phyloP scores from a whole-genome alignment of 1,140 invertebrate species.

The Hylaeus volcanicus region DNA sequence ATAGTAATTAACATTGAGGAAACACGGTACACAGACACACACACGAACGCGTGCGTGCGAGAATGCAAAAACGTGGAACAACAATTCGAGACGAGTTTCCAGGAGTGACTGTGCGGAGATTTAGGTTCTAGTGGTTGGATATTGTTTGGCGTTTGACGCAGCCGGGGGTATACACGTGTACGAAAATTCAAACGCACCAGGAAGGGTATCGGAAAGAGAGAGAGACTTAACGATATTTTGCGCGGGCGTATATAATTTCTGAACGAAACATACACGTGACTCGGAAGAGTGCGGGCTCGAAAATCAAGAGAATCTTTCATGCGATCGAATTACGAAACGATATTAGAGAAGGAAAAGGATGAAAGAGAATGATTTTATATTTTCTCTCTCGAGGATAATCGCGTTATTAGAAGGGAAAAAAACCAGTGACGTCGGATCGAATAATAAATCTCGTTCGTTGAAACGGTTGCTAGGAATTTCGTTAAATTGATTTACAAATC shows the following conservation, averaged over 20 bases:
- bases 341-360: neutral
- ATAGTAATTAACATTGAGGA: slow-evolving; percentile 44
- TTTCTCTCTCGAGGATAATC: slow-evolving; percentile 41
- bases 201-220: neutral
- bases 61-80: slow-evolving; percentile 17
- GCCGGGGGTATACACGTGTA: slow-evolving; percentile 17
- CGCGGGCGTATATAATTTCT: slow-evolving; percentile 52
- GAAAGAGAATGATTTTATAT: slow-evolving; percentile 46
- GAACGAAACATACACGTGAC: slow-evolving; percentile 24
- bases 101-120: slow-evolving; percentile 43
- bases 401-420: neutral
- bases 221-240: slow-evolving; percentile 44
- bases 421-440: neutral
- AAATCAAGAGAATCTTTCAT: slow-evolving; percentile 38
- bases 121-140: slow-evolving; percentile 35
- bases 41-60: slow-evolving; percentile 1
- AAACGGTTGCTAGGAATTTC: neutral
- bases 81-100: slow-evolving; percentile 3
- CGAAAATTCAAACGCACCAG: slow-evolving; percentile 29
- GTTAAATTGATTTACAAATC: slow-evolving; percentile 31
- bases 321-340: slow-evolving; percentile 5
- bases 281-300: slow-evolving; percentile 53
- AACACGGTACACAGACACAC: neutral
- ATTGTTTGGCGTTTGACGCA: slow-evolving; percentile 25
- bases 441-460: neutral